Evolutionary conservation across 2,113 vertebrate species (phyloP), one percentile per base, ranked within the genome.

Genomic region (Solea solea): DNA sequence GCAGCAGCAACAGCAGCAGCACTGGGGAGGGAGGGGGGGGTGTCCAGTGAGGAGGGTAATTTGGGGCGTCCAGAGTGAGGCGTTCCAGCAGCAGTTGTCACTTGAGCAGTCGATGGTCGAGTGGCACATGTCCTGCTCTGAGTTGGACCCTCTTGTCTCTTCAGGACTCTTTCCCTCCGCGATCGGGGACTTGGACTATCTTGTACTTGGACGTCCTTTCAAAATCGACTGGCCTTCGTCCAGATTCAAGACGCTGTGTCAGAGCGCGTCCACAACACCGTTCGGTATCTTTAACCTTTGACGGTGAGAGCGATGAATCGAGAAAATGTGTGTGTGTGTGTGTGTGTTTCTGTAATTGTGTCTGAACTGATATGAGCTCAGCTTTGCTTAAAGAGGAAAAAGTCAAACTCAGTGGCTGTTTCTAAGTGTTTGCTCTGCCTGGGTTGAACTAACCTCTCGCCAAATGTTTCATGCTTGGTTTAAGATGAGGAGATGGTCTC

Each of bases 81-180:
- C 80, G 81, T 75, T 76, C 78, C 69, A 77, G 56, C 74, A 83
- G 82, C 89, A 91, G 87, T 84, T 88, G 89, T 91, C 89, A 84
- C 72, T 87, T 56, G 57, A 77, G 85, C 82, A 75, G 82, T 55
- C 57, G 58, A 53, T 52, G 69, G 54, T n/a, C 56, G 59, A 74
- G 81, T 42, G 46, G 86, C 81, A 84, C 90, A 72, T 86, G 72
- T 76, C 77, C 79, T 69, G 67, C 60, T 82, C 80, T 58, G 51
- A 77, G 69, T 46, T 34, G 39, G 69, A 74, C 46, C 28, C 21
- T 62, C 9, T 21, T 34, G 41, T 60, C 55, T 76, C 34, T 12
- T 52, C 69, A 41, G 83, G 71, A 88, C 76, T 57, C 54, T 67
- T 64, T 28, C 51, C 40, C 62, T 61, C 66, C 49, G 62, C 11